These are phyloP conservation scores for Schizaphis graminum DNA, from an alignment of 2,888 invertebrate species.

Conservation along the genomic window DNA sequence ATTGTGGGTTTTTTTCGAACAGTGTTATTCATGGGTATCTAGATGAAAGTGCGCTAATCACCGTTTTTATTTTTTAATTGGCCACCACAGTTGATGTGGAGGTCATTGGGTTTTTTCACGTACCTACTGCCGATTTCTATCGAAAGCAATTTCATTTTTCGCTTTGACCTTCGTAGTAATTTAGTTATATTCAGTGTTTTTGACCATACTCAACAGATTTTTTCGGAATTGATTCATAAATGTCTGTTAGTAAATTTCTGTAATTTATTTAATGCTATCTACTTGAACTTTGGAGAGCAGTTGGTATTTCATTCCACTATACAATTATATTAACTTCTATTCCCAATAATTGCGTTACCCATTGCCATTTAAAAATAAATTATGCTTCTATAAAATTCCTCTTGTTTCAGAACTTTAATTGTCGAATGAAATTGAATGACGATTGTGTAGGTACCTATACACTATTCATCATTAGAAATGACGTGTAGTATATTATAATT, in stretches of 20 bases:
- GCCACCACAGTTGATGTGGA: constrained; percentile 34
- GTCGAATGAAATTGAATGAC: not conserved
- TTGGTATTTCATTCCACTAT: not conserved
- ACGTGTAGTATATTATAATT: not conserved
- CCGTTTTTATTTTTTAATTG: constrained; percentile 41
- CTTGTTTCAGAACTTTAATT: not conserved
- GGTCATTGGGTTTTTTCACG: constrained; percentile 32
- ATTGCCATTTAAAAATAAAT: not conserved
- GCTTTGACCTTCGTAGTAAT: constrained; percentile 36
- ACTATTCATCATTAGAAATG: not conserved
- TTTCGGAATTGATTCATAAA: not conserved
- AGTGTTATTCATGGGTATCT: constrained; percentile 26
- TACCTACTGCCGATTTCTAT: constrained; percentile 34
- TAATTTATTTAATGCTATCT: not conserved
- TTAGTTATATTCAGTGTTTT: not conserved
- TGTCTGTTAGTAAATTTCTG: not conserved
- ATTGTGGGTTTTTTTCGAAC: not conserved
- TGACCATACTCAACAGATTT: constrained; percentile 8
- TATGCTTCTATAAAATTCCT: not conserved
- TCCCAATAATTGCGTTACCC: no score
- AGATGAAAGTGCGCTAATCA: constrained; percentile 50
- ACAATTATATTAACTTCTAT: not conserved
- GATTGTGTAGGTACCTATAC: not conserved
- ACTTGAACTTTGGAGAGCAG: not conserved
- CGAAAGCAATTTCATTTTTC: constrained; percentile 39